phyloP scores from a whole-genome alignment of 2,113 vertebrate genomes.

The Macrotis lagotis region DNA sequence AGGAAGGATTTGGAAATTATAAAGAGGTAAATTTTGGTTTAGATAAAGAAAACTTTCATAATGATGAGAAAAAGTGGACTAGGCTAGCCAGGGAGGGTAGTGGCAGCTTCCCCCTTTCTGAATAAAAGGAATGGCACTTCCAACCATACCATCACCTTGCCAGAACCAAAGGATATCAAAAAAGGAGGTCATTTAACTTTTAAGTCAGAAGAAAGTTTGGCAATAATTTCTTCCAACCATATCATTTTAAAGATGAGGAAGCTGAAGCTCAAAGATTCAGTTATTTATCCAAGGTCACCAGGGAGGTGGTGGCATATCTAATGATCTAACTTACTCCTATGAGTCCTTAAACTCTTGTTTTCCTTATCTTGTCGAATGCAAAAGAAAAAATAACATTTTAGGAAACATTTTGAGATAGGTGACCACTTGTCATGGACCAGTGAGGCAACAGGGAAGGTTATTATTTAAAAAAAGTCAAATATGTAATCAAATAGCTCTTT shows the following conservation, averaged over 20 bases:
- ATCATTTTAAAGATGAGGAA: neutral
- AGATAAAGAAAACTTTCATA: neutral
- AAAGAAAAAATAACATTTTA: neutral
- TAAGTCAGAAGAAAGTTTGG: neutral
- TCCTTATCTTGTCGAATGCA: neutral
- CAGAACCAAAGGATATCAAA: too few relatives aligned
- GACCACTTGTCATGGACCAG: neutral
- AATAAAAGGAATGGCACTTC: too few relatives aligned
- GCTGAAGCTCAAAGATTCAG: neutral
- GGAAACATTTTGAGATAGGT: neutral
- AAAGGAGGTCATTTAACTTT: neutral
- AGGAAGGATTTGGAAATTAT: neutral
- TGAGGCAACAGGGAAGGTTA: neutral
- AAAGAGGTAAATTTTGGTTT: neutral
- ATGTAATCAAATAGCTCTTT: neutral
- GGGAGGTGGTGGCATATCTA: neutral
- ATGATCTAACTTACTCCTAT: neutral
- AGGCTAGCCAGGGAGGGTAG: neutral
- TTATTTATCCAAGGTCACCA: neutral
- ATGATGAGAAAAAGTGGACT: neutral
- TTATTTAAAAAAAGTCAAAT: neutral
- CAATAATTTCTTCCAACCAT: neutral
- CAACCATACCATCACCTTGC: too few relatives aligned
- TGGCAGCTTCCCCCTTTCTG: neutral
- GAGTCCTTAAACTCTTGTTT: neutral